phyloP scores from a whole-genome alignment of 2,113 vertebrate species.

The Actinemys pallida region DNA sequence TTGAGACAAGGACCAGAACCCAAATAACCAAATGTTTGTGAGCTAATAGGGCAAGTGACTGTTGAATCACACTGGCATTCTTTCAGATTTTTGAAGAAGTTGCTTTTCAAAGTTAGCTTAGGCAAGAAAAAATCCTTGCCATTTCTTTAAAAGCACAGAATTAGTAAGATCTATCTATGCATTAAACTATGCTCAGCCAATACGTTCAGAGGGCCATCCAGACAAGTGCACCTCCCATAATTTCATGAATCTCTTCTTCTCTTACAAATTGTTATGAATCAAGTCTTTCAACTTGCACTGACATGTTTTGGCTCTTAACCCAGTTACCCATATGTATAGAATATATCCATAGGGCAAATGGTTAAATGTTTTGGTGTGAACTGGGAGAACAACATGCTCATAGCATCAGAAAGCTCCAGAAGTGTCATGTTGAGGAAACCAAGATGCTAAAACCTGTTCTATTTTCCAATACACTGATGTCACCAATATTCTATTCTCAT shows the following conservation, averaged over 20 bases:
- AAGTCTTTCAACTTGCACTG: not conserved
- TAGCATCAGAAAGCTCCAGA: conserved; percentile 10
- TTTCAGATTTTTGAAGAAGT: not conserved
- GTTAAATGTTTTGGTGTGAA: conserved; percentile 39
- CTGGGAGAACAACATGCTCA: conserved; percentile 7
- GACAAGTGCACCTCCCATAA: not conserved
- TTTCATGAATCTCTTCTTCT: not conserved
- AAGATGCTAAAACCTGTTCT: conserved; percentile 74
- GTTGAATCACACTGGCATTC: not conserved
- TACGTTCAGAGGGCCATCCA: not conserved
- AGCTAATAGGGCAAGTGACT: not conserved
- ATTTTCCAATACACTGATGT: conserved; percentile 79
- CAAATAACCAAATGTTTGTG: not conserved
- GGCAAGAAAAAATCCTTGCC: not conserved
- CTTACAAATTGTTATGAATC: not conserved
- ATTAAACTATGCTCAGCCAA: not conserved
- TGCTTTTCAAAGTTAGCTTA: not conserved
- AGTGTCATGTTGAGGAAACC: conserved; percentile 68
- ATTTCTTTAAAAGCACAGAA: not conserved
- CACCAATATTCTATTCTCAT: conserved; percentile 81
- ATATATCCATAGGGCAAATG: conserved; percentile 39
- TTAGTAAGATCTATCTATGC: not conserved
- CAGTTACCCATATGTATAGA: conserved; percentile 9
- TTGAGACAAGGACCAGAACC: not conserved
- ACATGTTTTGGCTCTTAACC: not conserved